phyloP scores from a whole-genome alignment of 1,140 invertebrate species.

The Lineus longissimus region DNA sequence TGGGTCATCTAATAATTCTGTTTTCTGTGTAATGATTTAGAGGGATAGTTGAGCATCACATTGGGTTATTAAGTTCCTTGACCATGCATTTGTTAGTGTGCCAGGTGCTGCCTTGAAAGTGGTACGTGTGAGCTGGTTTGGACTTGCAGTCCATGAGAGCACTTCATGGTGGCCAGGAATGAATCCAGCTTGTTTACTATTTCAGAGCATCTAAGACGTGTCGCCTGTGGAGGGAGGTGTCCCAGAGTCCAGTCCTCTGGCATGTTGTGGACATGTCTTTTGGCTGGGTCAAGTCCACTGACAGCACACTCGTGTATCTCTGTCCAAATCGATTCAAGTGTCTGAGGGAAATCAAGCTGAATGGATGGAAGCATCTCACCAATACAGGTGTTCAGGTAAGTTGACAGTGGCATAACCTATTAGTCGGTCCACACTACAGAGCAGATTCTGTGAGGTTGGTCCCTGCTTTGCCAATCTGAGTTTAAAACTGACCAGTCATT shows the following conservation, averaged over 20 bases:
- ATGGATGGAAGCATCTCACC: conserved; percentile 49
- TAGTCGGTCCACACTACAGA: too few species aligned
- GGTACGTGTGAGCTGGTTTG: too few species aligned
- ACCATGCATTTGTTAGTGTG: too few species aligned
- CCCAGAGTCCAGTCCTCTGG: conserved; percentile 68
- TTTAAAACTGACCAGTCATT: not conserved
- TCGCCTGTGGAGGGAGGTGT: conserved; percentile 68
- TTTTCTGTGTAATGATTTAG: too few species aligned
- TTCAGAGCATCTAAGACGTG: conserved; percentile 70
- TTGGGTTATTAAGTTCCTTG: too few species aligned
- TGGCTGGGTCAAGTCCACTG: conserved; percentile 68
- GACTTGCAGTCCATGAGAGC: too few species aligned
- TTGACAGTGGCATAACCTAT: not conserved
- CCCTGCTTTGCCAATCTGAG: too few species aligned
- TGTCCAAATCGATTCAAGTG: conserved; percentile 68
- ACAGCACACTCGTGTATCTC: conserved; percentile 69
- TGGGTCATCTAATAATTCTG: too few species aligned
- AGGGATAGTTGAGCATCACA: too few species aligned
- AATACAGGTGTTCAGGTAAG: conserved; percentile 16
- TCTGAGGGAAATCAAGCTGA: conserved; percentile 70
- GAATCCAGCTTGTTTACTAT: conserved; percentile 43
- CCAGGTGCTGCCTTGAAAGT: too few species aligned
- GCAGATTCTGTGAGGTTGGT: too few species aligned
- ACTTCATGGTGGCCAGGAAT: too few species aligned
- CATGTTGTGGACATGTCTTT: conserved; percentile 68